These are phyloP conservation scores for Leptura quadrifasciata DNA, from an alignment of 2,888 invertebrate species.

Conservation along the genomic window DNA sequence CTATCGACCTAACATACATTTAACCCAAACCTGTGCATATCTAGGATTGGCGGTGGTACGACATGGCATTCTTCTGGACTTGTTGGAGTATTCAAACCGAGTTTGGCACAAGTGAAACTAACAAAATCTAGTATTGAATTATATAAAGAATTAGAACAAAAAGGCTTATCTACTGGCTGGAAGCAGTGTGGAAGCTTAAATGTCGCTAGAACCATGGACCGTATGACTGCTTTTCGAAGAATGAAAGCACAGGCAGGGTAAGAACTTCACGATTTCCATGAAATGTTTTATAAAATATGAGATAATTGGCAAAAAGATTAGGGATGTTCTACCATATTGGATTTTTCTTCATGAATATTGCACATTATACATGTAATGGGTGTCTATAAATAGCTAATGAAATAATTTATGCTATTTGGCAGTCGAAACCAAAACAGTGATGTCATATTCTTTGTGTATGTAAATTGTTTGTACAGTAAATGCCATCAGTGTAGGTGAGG, in stretches of 20 bases:
- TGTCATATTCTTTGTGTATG: too few relatives aligned
- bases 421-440: too few relatives aligned
- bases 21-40: constrained; percentile 25
- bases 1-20: background rate
- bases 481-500: too few relatives aligned
- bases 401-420: too few relatives aligned
- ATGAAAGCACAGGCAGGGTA: constrained; percentile 91
- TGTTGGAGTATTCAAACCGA: constrained; percentile 90
- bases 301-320: too few relatives aligned
- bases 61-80: constrained; percentile 90
- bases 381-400: too few relatives aligned
- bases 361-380: too few relatives aligned
- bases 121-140: constrained; percentile 86
- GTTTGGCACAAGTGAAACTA: constrained; percentile 86
- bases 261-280: constrained; percentile 59
- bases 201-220: constrained; percentile 88
- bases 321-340: too few relatives aligned
- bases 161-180: constrained; percentile 89
- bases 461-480: too few relatives aligned
- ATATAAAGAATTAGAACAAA: constrained; percentile 83
- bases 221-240: constrained; percentile 88
- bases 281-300: background rate
- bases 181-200: constrained; percentile 93
- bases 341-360: too few relatives aligned
- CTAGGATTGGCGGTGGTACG: constrained; percentile 85